Percentiles rank a stretch among this genome's conserved stretches.
phyloP scores from a whole-genome alignment of 2,797 vertebrate genomes.

The Lophura swinhoii region DNA sequence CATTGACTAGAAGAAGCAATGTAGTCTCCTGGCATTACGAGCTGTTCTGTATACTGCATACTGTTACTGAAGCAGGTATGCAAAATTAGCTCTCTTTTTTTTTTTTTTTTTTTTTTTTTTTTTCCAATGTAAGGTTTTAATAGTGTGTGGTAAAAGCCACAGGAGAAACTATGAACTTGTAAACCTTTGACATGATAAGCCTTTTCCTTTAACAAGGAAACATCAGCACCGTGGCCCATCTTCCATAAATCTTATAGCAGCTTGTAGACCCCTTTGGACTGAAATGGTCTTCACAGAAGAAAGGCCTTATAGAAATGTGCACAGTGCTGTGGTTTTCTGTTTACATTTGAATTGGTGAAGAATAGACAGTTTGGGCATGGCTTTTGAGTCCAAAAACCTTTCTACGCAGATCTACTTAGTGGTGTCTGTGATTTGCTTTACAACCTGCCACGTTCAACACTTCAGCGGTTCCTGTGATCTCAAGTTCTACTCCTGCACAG shows the following conservation, averaged over 20 bases:
- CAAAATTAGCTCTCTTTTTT: not conserved
- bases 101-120: not conserved
- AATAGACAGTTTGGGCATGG: not conserved
- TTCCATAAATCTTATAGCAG: not conserved
- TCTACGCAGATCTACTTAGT: not conserved
- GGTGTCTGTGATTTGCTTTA: not conserved
- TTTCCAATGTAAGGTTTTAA: not conserved
- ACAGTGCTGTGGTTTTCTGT: not conserved
- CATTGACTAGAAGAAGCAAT: not conserved
- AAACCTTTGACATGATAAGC: slow-evolving; percentile 11
- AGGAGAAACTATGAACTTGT: not conserved
- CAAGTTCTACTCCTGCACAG: not conserved
- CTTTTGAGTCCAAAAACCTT: not conserved
- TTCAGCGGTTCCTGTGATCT: not conserved
- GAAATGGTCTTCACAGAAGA: not conserved
- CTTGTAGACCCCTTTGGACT: not conserved
- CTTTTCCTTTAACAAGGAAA: slow-evolving; percentile 6
- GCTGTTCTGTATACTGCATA: not conserved
- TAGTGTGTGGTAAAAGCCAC: slow-evolving; percentile 1
- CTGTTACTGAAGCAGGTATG: not conserved
- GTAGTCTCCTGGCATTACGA: not conserved
- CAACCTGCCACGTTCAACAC: not conserved
- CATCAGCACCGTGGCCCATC: not conserved
- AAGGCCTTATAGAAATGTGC: not conserved
- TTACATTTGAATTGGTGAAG: not conserved